These are phyloP conservation scores for Chaenodraco wilsoni DNA, from an alignment of 2,797 vertebrate genomes.

Conservation along the genomic window DNA sequence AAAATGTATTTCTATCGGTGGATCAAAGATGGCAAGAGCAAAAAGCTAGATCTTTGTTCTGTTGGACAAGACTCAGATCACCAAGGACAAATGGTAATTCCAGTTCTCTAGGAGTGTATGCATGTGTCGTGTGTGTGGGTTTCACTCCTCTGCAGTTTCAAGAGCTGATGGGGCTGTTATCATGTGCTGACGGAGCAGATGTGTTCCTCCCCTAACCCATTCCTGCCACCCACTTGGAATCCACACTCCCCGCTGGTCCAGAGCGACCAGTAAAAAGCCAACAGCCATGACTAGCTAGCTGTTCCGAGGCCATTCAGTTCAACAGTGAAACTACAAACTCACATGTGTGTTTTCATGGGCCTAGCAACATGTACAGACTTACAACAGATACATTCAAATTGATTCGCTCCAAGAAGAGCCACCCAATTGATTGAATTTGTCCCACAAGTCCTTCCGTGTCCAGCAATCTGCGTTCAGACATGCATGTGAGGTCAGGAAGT, in stretches of 20 bases:
- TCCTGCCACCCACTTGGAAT: constrained; percentile 49
- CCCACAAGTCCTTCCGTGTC: constrained; percentile 35
- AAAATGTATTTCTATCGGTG: constrained; percentile 14
- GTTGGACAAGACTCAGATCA: constrained; percentile 8
- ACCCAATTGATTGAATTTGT: constrained; percentile 64
- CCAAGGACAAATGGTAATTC: constrained; percentile 37
- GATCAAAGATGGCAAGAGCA: constrained; percentile 8
- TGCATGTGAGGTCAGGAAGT: constrained; percentile 51
- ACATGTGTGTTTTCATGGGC: constrained; percentile 30
- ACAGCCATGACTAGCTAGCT: constrained; percentile 45
- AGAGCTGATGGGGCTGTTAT: constrained; percentile 70
- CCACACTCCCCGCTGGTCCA: constrained; percentile 49
- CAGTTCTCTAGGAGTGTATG: constrained; percentile 24
- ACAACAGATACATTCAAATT: constrained; percentile 78
- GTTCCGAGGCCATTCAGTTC: constrained; percentile 37
- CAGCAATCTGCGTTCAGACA: constrained; percentile 42
- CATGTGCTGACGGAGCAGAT: constrained; percentile 71
- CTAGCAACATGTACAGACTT: constrained; percentile 57
- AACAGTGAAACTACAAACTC: constrained; percentile 36
- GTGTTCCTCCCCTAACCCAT: constrained; percentile 46
- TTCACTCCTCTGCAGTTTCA: constrained; percentile 68
- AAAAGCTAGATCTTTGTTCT: constrained; percentile 15
- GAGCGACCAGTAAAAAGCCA: constrained; percentile 40
- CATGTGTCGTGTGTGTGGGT: constrained; percentile 41
- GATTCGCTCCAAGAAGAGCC: constrained; percentile 59